Evolutionary conservation across 92 coral and sea anemone genomes (phyloP), one percentile per base, ranked within the genome.

Genomic region (Meandrina meandrites): DNA sequence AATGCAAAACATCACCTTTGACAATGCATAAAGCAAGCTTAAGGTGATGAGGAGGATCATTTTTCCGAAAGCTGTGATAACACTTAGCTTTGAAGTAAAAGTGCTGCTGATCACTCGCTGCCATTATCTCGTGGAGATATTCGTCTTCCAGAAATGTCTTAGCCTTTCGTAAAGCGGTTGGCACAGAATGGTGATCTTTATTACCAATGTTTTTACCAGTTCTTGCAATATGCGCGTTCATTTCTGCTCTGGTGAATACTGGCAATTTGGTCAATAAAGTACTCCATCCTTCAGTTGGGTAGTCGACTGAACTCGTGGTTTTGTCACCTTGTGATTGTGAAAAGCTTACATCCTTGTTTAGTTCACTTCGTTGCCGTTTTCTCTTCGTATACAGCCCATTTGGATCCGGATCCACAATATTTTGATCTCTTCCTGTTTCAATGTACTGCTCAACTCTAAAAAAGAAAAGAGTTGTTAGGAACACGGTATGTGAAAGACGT

Each of bases 101-200:
- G 62, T 58, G 57, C 37, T 57, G 40, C 48, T 92, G 88, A 70
- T 92, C 90, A 83, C 87, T 82, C 36, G 88, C 53, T 34, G 90
- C 79, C 62, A 81, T 64, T 16, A 92, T 86, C 27, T 80, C 81
- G 30, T 88, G 74, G 18, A 91, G 74, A 28, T 91, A 91, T 50
- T 91, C 88, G 32, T 91, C 94, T 31, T 91, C 89, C 85, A 81
- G 81, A 54, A 88, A 91, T 37, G 89, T 91, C 81, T 85, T 88
- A 11, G 79, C 94, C 71, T 92, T 92, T n/a, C 88, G 58, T 51
- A 81, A 83, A 51, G 90, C 36, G 7, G 87, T 86, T 15, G 90
- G 92, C 0, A 92, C 92, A n/a, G 89, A 83, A 85, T 91, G 88
- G 54, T 68, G 76, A 11, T 88, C 80, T 3, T 57, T 81, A 22